Evolutionary conservation across 2,113 vertebrate genomes (phyloP).

Genomic region (Naja naja): DNA sequence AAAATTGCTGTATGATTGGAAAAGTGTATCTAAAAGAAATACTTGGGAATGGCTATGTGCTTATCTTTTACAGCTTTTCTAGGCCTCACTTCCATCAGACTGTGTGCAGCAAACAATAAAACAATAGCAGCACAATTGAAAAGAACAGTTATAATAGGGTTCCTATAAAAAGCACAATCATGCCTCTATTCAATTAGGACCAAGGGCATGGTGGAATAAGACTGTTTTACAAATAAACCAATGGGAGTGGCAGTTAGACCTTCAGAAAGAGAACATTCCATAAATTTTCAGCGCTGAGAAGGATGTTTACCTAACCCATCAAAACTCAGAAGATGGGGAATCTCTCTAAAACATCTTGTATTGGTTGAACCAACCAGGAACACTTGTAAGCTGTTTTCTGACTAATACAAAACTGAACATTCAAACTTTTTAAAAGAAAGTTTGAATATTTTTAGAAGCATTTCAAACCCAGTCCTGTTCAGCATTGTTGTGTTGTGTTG

Average conservation of each 20-base stretch:
- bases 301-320: neutral
- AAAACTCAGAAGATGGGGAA: neutral
- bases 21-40: neutral
- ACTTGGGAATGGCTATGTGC: neutral
- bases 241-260: neutral
- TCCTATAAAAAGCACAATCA: neutral
- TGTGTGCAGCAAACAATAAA: neutral
- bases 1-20: neutral
- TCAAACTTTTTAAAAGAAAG: neutral
- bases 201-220: neutral
- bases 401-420: neutral
- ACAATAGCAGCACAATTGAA: neutral
- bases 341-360: neutral
- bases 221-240: neutral
- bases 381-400: neutral
- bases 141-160: neutral
- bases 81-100: neutral
- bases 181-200: neutral
- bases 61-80: neutral
- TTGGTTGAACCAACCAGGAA: neutral
- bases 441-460: neutral
- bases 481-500: neutral
- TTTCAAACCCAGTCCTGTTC: neutral
- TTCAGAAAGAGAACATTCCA: neutral
- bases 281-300: neutral